Conservation (phyloP, 2,888 invertebrate species). For the Dynastes grantii region DNA sequence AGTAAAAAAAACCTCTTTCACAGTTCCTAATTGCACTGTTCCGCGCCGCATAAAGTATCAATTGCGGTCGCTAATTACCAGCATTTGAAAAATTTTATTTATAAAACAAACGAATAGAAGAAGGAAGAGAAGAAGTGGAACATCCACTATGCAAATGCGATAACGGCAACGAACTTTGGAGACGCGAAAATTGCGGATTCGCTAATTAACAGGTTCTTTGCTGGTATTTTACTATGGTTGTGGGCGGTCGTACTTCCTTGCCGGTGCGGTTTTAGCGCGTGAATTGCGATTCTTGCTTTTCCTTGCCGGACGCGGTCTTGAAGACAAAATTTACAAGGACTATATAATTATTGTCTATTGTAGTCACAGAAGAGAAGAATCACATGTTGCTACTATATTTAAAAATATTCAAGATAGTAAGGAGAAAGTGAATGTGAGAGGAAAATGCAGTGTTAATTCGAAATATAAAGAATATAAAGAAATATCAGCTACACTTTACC, state of each 20-base stretch:
- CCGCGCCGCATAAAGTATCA: conserved; percentile 2
- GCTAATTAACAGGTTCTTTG: conserved; percentile 39
- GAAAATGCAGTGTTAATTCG: not conserved
- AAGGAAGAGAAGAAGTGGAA: too few relatives aligned
- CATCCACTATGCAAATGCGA: conserved; percentile 20
- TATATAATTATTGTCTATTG: conserved; percentile 44
- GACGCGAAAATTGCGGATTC: conserved; percentile 31
- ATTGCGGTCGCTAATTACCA: conserved; percentile 43
- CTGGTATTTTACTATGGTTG: conserved; percentile 16
- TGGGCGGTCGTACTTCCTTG: conserved; percentile 15
- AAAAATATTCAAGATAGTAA: not conserved
- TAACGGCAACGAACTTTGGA: not conserved
- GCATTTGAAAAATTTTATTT: conserved; percentile 29
- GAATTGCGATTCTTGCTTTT: conserved; percentile 27
- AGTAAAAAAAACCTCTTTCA: not conserved
- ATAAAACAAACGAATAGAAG: not conserved
- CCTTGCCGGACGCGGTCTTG: conserved; percentile 14
- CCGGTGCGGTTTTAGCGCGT: not conserved
- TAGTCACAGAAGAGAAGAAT: not conserved
- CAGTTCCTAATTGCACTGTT: not conserved
- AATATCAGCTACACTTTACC: too few relatives aligned
- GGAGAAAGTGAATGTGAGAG: not conserved
- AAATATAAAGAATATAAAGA: too few relatives aligned
- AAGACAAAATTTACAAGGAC: conserved; percentile 30
- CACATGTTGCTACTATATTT: conserved; percentile 2